A percentile compares a stretch with the other conserved stretches of the same genome.
Evolutionary conservation across 2,113 vertebrate genomes (phyloP).

Genomic region (Piprites chloris): DNA sequence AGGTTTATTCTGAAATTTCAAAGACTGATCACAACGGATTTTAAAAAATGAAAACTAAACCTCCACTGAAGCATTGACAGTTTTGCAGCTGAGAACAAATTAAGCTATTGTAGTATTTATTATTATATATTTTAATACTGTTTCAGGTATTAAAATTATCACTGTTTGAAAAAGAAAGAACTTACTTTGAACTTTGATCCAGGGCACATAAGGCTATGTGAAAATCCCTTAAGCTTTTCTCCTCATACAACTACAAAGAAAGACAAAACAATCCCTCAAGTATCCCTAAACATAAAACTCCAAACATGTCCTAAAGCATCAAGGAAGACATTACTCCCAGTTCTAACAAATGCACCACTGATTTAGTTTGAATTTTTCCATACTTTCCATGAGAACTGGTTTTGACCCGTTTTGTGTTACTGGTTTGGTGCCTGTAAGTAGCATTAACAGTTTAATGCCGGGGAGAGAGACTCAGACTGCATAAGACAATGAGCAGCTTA

Average conservation of each 20-base stretch:
- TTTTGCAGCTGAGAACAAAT: background rate
- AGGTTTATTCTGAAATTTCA: slow-evolving; percentile 5
- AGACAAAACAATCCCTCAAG: background rate
- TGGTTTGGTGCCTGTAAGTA: slow-evolving; percentile 5
- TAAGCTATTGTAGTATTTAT: background rate
- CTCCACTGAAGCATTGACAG: background rate
- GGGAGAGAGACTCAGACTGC: background rate
- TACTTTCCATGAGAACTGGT: background rate
- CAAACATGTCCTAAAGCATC: background rate
- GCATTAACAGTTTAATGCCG: slow-evolving; percentile 48
- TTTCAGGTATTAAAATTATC: background rate
- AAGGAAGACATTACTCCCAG: background rate
- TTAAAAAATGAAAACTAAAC: background rate
- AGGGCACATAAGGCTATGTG: background rate
- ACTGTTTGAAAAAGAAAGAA: background rate
- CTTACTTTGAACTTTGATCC: background rate
- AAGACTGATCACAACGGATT: background rate
- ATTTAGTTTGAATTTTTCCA: background rate
- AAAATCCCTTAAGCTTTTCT: background rate
- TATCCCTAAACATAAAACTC: background rate
- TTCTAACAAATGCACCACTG: background rate
- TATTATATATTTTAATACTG: background rate
- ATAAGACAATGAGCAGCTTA: slow-evolving; percentile 30
- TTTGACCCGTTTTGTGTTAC: background rate
- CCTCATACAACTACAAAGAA: background rate